Conservation (phyloP, 2,113 vertebrate species). For the Chiloscyllium plagiosum region DNA sequence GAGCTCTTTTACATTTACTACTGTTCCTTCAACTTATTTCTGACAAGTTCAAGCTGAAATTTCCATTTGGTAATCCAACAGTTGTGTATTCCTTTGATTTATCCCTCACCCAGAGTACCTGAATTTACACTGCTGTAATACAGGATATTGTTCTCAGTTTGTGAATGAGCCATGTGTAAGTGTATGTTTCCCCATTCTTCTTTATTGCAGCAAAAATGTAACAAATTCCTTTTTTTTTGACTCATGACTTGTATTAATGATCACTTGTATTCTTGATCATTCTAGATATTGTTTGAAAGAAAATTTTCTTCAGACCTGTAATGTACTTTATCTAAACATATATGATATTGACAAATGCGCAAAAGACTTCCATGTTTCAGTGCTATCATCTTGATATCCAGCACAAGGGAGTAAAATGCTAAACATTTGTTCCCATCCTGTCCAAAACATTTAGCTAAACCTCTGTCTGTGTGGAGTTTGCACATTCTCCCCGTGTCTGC, state of each 20-base stretch:
- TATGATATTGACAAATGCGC: not conserved
- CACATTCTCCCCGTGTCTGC: too few species aligned
- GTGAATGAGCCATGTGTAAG: not conserved
- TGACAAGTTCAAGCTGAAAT: not conserved
- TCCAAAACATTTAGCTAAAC: not conserved
- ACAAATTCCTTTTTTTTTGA: not conserved
- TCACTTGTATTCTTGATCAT: not conserved
- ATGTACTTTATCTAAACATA: not conserved
- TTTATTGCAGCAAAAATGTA: not conserved
- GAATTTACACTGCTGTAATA: not conserved
- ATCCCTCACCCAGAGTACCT: not conserved
- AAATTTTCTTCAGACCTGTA: not conserved
- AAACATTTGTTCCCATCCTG: not conserved
- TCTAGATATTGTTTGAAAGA: not conserved
- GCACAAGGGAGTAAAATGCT: not conserved
- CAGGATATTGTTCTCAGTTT: not conserved
- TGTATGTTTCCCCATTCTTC: not conserved
- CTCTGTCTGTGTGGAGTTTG: too few species aligned
- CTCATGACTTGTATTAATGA: not conserved
- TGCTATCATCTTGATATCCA: not conserved
- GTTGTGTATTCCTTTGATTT: not conserved
- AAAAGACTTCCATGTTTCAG: not conserved
- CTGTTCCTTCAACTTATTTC: not conserved
- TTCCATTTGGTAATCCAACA: not conserved
- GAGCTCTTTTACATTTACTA: not conserved